Evolutionary conservation across 2,113 vertebrate genomes (phyloP).

Genomic region (Aspiorhynchus laticeps): DNA sequence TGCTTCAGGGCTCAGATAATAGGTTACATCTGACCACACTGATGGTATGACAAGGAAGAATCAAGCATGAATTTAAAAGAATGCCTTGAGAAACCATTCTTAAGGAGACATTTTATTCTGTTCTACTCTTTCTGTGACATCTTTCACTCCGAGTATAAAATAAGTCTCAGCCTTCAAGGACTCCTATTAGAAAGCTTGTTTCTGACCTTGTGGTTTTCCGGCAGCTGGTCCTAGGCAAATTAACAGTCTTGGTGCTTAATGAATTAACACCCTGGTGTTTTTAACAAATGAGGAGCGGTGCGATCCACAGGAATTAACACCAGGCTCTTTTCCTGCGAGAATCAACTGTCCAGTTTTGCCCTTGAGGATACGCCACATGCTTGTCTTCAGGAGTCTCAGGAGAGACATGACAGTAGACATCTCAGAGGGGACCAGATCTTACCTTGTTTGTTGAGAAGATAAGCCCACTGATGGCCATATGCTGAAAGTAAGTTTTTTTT

Average conservation of each 20-base stretch:
- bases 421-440: slow-evolving; percentile 1
- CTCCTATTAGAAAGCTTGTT: not conserved
- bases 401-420: slow-evolving; percentile 20
- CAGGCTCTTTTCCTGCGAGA: slow-evolving; percentile 14
- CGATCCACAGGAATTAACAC: slow-evolving; percentile 27
- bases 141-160: not conserved
- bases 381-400: not conserved
- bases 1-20: slow-evolving; percentile 12
- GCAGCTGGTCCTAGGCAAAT: slow-evolving; percentile 62
- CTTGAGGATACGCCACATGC: slow-evolving; percentile 32
- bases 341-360: slow-evolving; percentile 33
- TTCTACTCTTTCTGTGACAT: not conserved
- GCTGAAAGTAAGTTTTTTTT: not conserved
- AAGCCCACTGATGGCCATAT: slow-evolving; percentile 27
- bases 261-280: slow-evolving; percentile 66
- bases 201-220: slow-evolving; percentile 43
- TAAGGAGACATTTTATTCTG: not conserved
- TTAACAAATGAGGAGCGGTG: slow-evolving; percentile 56
- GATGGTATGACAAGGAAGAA: not conserved
- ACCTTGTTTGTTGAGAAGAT: slow-evolving; percentile 9
- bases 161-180: slow-evolving; percentile 10
- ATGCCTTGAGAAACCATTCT: not conserved
- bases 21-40: not conserved
- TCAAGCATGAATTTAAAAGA: not conserved
- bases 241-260: slow-evolving; percentile 56